These are phyloP conservation scores for Pempheris klunzingeri DNA, from an alignment of 2,797 vertebrate genomes.

Conservation along the genomic window DNA sequence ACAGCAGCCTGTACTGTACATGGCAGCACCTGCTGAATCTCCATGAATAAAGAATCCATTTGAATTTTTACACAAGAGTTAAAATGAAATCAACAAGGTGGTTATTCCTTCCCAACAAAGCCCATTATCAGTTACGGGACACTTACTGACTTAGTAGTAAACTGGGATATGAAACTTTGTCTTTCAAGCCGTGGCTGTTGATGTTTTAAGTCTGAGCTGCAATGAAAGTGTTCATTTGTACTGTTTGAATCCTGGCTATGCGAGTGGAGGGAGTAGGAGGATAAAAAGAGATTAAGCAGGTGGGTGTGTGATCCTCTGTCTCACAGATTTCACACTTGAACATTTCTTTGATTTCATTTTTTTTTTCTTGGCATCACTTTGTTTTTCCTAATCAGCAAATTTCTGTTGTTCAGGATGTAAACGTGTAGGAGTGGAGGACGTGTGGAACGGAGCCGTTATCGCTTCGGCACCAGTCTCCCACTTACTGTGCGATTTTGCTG, in stretches of 20 bases:
- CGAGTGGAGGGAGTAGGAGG: constrained; percentile 26
- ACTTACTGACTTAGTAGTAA: no score
- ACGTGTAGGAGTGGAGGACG: constrained; percentile 15
- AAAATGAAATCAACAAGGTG: neutral
- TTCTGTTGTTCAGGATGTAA: constrained; percentile 27
- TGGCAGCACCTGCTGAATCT: neutral
- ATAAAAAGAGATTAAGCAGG: constrained; percentile 34
- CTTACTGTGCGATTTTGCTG: constrained; percentile 4
- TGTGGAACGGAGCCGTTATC: constrained; percentile 1
- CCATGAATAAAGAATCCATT: no score
- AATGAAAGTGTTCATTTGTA: constrained; percentile 25
- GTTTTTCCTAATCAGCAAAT: constrained; percentile 36
- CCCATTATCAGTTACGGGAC: neutral
- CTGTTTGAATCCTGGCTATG: constrained; percentile 1
- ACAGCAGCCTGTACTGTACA: neutral
- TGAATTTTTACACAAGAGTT: neutral
- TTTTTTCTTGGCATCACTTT: constrained; percentile 15
- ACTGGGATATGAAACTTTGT: neutral
- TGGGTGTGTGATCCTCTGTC: constrained; percentile 40
- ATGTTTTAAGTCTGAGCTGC: neutral
- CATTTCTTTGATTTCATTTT: constrained; percentile 40
- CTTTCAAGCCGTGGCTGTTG: neutral
- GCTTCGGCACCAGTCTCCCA: neutral
- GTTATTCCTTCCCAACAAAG: neutral
- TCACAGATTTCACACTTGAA: constrained; percentile 36